phyloP scores from a whole-genome alignment of 2,888 invertebrate genomes.

The Drosophila leonis region DNA sequence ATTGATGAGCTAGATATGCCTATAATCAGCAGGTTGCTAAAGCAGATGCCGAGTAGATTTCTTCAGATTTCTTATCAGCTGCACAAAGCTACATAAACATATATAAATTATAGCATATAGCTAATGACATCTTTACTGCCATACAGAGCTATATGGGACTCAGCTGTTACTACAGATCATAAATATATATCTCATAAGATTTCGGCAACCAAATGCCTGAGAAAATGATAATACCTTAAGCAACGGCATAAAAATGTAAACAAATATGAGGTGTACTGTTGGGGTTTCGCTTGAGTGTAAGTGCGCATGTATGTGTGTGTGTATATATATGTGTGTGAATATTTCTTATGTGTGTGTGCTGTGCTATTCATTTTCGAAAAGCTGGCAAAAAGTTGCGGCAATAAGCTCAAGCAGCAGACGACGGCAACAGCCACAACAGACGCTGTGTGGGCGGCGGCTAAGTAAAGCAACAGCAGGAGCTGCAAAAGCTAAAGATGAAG shows the following conservation, averaged over 20 bases:
- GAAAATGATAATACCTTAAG: background rate
- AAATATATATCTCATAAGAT: background rate
- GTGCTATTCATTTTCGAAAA: slow-evolving; percentile 74
- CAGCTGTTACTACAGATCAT: background rate
- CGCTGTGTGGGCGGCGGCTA: slow-evolving; percentile 40
- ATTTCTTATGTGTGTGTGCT: background rate
- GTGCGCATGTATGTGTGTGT: slow-evolving; percentile 4
- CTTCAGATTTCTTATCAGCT: too few species aligned
- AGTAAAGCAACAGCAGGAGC: slow-evolving; percentile 23
- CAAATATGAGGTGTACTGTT: slow-evolving; percentile 66
- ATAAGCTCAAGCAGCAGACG: slow-evolving; percentile 60
- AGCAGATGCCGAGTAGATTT: too few species aligned
- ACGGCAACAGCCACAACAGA: slow-evolving; percentile 41
- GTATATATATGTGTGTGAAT: background rate
- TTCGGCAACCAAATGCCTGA: background rate
- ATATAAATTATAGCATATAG: background rate
- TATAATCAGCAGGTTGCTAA: too few species aligned
- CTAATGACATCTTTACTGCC: background rate
- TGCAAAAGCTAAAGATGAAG: background rate
- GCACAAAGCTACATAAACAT: too few species aligned
- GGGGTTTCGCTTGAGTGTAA: slow-evolving; percentile 22
- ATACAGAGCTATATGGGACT: background rate
- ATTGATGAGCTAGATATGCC: too few species aligned
- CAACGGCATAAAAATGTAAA: slow-evolving; percentile 56
- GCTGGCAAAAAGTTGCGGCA: slow-evolving; percentile 71